Percentiles rank a stretch among this genome's conserved stretches.
phyloP scores from a whole-genome alignment of 2,888 invertebrate genomes.

The Drosophila anomalipes region DNA sequence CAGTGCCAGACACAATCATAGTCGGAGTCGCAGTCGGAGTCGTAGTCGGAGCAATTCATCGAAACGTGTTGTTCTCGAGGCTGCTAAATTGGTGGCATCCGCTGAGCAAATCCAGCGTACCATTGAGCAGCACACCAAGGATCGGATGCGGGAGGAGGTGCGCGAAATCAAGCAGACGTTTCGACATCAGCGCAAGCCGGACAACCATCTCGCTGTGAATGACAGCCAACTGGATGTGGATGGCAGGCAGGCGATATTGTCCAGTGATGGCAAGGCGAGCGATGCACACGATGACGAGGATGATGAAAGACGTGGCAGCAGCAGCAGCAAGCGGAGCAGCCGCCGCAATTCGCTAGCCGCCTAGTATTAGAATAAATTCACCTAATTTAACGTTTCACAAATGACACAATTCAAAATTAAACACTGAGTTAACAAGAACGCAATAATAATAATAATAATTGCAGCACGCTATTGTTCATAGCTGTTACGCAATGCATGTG shows the following conservation, averaged over 20 bases:
- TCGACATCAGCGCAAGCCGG: constrained; percentile 57
- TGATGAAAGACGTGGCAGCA: constrained; percentile 21
- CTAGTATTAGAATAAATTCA: constrained; percentile 30
- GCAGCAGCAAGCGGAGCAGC: constrained; percentile 48
- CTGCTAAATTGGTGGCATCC: constrained; percentile 81
- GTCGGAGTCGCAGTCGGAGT: constrained; percentile 42
- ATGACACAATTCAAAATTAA: constrained; percentile 30
- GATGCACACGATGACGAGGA: constrained; percentile 4
- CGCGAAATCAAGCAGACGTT: constrained; percentile 78
- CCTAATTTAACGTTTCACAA: constrained; percentile 7
- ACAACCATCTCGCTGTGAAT: constrained; percentile 30
- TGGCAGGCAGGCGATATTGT: not conserved
- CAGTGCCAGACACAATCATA: constrained; percentile 30
- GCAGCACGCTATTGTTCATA: not conserved
- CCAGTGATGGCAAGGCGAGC: not conserved
- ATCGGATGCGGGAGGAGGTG: constrained; percentile 80
- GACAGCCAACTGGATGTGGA: constrained; percentile 11
- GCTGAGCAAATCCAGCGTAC: constrained; percentile 83
- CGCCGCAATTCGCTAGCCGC: constrained; percentile 70
- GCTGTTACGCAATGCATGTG: not conserved
- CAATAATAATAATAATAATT: not conserved
- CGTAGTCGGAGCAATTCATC: constrained; percentile 59
- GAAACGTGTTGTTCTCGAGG: constrained; percentile 72
- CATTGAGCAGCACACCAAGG: constrained; percentile 81
- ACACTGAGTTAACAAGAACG: constrained; percentile 8